phyloP scores from a whole-genome alignment of 2,797 vertebrate species.

The Alfaro cultratus region DNA sequence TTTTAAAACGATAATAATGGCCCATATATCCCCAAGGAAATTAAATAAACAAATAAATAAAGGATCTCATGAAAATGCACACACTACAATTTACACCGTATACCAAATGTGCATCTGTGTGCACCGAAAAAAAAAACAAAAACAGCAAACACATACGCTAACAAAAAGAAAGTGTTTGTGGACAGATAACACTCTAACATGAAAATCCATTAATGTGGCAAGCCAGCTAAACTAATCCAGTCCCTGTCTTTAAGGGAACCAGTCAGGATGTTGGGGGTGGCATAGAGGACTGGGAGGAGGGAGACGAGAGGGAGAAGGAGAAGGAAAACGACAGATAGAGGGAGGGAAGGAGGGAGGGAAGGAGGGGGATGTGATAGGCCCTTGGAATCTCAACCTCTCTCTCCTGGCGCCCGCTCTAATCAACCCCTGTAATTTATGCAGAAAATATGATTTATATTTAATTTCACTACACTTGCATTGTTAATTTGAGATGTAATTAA shows the following conservation, averaged over 20 bases:
- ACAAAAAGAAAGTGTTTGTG: conserved; percentile 22
- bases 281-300: conserved; percentile 73
- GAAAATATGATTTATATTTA: conserved; percentile 99
- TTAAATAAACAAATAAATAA: neutral
- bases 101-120: conserved; percentile 12
- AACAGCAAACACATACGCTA: neutral
- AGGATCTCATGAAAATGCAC: neutral
- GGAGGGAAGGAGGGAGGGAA: conserved; percentile 8
- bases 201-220: conserved; percentile 34
- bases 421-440: conserved; percentile 99
- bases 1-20: neutral
- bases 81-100: neutral
- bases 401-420: conserved; percentile 99
- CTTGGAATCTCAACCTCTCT: conserved; percentile 99
- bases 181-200: conserved; percentile 38
- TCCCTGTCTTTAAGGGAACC: conserved; percentile 77
- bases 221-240: conserved; percentile 75
- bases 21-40: neutral
- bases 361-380: conserved; percentile 90
- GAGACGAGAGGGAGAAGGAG: conserved; percentile 33
- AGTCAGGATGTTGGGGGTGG: conserved; percentile 54
- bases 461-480: conserved; percentile 99
- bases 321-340: conserved; percentile 62
- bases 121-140: neutral
- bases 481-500: conserved; percentile 99